These are phyloP conservation scores for Pseudoips prasinana DNA, from an alignment of 2,888 invertebrate species.

Conservation along the genomic window DNA sequence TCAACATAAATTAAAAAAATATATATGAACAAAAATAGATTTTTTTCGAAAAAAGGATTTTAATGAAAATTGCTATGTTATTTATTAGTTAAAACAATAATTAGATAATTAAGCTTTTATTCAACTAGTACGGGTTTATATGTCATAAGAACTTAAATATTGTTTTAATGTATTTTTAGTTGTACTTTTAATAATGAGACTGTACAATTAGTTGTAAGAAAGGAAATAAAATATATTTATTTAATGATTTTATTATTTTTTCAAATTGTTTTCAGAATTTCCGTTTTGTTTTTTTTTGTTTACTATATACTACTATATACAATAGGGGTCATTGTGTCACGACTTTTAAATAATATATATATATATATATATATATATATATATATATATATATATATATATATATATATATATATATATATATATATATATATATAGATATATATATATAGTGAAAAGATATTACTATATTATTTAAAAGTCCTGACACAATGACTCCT, in stretches of 20 bases:
- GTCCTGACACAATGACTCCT: too few species aligned
- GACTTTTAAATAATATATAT: too few species aligned
- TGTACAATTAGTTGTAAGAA: conserved; percentile 35
- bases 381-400: too few species aligned
- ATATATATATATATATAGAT: too few species aligned
- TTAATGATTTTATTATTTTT: conserved; percentile 5
- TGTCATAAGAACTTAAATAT: conserved; percentile 42
- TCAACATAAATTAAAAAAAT: neutral
- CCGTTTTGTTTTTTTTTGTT: neutral
- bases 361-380: too few species aligned
- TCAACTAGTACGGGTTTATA: conserved; percentile 46
- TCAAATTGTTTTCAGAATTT: neutral
- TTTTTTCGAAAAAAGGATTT: too few species aligned
- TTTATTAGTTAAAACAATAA: conserved; percentile 11
- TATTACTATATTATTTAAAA: too few species aligned
- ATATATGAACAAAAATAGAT: neutral
- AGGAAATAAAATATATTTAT: conserved; percentile 12
- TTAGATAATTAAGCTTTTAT: neutral
- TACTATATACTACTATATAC: neutral
- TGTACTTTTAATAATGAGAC: conserved; percentile 37
- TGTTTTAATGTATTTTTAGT: conserved; percentile 16
- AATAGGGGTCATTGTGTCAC: neutral
- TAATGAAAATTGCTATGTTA: neutral
- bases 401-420: too few species aligned
- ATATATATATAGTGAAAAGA: too few species aligned